phyloP scores from a whole-genome alignment of 2,113 vertebrate genomes.

The Mormyrus iriodes region DNA sequence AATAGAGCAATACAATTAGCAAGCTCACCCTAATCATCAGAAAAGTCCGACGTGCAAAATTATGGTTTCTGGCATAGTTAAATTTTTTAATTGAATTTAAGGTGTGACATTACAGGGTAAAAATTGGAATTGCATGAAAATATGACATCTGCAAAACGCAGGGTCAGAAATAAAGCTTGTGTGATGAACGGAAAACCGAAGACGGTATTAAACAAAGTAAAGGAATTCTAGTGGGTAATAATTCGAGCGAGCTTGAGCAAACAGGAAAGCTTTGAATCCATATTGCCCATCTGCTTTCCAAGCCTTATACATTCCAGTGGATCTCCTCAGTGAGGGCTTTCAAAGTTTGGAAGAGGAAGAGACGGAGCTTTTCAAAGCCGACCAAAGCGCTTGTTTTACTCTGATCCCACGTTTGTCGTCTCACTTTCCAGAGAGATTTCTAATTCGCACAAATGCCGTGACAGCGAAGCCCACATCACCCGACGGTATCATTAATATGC shows the following conservation, averaged over 20 bases:
- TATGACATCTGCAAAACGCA: not conserved
- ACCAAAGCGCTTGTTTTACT: not conserved
- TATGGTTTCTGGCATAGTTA: not conserved
- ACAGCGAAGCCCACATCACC: not conserved
- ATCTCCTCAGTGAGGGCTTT: not conserved
- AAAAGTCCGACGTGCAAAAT: not conserved
- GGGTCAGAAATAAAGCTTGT: not conserved
- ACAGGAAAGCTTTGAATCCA: not conserved
- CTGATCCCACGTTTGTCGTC: not conserved
- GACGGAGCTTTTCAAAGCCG: not conserved
- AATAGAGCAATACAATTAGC: not conserved
- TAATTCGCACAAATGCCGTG: not conserved
- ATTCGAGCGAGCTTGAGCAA: not conserved
- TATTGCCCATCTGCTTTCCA: not conserved
- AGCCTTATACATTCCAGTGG: not conserved
- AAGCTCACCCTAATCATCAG: not conserved
- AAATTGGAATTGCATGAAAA: not conserved
- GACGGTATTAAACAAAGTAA: not conserved
- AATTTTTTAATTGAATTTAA: not conserved
- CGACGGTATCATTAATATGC: not conserved
- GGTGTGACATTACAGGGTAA: not conserved
- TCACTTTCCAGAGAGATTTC: not conserved
- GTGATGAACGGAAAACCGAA: not conserved
- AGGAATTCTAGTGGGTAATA: not conserved
- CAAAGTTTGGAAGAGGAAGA: not conserved